Conservation (phyloP, 30 jellyfish, hydroid and myxozoan species). For the Hydractinia symbiolongicarpus region DNA sequence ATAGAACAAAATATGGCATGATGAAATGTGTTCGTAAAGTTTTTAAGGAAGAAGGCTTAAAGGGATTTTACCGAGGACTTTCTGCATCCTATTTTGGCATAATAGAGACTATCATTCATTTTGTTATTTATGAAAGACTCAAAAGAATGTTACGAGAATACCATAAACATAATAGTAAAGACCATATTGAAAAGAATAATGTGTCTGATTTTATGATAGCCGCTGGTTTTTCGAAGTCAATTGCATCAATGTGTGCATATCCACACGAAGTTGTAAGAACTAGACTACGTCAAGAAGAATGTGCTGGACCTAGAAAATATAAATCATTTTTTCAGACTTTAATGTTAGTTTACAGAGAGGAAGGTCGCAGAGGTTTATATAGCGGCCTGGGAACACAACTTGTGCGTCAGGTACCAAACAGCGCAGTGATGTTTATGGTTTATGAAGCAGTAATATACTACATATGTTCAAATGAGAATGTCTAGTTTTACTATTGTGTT, state of each 20-base stretch:
- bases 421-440: conserved; percentile 84
- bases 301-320: conserved; percentile 50
- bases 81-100: conserved; percentile 96
- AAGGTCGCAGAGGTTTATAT: conserved; percentile 84
- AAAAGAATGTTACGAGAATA: conserved; percentile 56
- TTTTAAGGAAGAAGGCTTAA: conserved; percentile 59
- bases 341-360: conserved; percentile 71
- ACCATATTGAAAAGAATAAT: conserved; percentile 54
- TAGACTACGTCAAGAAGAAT: conserved; percentile 92
- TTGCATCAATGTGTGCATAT: conserved; percentile 87
- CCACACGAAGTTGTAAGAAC: conserved; percentile 98
- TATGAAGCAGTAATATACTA: conserved; percentile 55
- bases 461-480: background rate
- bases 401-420: conserved; percentile 89
- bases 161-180: conserved; percentile 50
- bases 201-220: conserved; percentile 94
- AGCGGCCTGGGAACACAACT: conserved; percentile 90
- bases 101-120: conserved; percentile 90
- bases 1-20: conserved; percentile 22
- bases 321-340: conserved; percentile 71
- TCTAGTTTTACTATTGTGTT: background rate
- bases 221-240: conserved; percentile 87
- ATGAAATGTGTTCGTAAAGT: conserved; percentile 48
- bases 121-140: conserved; percentile 87
- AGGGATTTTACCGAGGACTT: conserved; percentile 96